A percentile compares a stretch with the other conserved stretches of the same genome.
phyloP scores from a whole-genome alignment of 2,113 vertebrate genomes.

The Choloepus hoffmanni region DNA sequence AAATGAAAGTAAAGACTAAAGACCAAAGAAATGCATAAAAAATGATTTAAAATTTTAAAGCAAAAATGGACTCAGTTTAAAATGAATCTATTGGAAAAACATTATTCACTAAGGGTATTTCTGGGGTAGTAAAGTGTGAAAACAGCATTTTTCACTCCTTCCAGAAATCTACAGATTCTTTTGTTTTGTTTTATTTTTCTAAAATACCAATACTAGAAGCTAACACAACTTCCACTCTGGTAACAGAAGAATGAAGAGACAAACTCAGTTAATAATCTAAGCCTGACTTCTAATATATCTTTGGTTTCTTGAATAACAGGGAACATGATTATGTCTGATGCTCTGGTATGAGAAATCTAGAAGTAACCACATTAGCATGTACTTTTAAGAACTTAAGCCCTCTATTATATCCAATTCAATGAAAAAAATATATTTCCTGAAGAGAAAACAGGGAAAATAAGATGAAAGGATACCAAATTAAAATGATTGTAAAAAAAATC shows the following conservation, averaged over 20 bases:
- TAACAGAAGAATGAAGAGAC: neutral
- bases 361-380: neutral
- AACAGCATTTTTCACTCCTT: neutral
- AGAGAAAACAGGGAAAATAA: neutral
- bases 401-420: neutral
- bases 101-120: constrained; percentile 1
- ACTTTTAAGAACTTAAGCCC: neutral
- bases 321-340: neutral
- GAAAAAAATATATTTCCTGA: neutral
- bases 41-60: neutral
- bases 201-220: neutral
- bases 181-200: neutral
- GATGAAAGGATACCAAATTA: neutral
- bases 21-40: neutral
- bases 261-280: neutral
- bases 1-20: constrained; percentile 22
- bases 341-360: neutral
- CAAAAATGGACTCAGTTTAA: constrained; percentile 22
- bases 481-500: neutral
- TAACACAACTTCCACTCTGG: neutral
- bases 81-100: constrained; percentile 15
- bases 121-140: neutral
- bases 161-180: neutral
- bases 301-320: neutral
- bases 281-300: neutral